Evolutionary conservation across 2,888 invertebrate species (phyloP).

Genomic region (Chironomus tentans): DNA sequence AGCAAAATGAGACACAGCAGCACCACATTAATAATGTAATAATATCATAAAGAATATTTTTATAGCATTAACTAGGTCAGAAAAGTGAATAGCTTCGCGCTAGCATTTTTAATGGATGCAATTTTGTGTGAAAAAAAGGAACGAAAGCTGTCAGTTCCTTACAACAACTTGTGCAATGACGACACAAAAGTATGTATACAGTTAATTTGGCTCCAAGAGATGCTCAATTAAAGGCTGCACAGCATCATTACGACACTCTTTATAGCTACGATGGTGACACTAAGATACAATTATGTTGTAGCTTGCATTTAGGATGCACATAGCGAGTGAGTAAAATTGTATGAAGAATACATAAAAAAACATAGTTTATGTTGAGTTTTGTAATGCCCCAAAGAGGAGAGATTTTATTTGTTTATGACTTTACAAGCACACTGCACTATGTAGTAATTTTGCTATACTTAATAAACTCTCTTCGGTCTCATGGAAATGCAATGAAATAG

Average conservation of each 20-base stretch:
- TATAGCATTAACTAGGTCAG: background rate
- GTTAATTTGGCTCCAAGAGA: background rate
- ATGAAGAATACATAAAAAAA: background rate
- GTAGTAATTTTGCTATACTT: too few relatives aligned
- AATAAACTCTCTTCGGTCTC: too few relatives aligned
- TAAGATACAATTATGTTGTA: slow-evolving; percentile 19
- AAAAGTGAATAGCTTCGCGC: background rate
- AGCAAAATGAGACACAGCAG: background rate
- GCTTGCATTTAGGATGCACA: slow-evolving; percentile 12
- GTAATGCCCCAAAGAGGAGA: background rate
- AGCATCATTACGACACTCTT: background rate
- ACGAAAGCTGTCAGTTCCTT: slow-evolving; percentile 4
- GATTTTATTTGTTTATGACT: background rate
- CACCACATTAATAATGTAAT: background rate
- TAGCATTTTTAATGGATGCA: background rate
- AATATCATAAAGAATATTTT: background rate
- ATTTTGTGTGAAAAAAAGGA: background rate
- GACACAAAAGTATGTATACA: slow-evolving; percentile 1
- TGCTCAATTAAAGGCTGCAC: background rate
- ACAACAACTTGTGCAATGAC: background rate
- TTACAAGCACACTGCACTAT: background rate
- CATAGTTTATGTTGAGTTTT: background rate
- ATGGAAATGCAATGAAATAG: too few relatives aligned
- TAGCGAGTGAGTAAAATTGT: background rate
- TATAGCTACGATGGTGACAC: background rate